These are phyloP conservation scores for Drosophila leonis DNA, from an alignment of 2,888 invertebrate species.

Conservation along the genomic window DNA sequence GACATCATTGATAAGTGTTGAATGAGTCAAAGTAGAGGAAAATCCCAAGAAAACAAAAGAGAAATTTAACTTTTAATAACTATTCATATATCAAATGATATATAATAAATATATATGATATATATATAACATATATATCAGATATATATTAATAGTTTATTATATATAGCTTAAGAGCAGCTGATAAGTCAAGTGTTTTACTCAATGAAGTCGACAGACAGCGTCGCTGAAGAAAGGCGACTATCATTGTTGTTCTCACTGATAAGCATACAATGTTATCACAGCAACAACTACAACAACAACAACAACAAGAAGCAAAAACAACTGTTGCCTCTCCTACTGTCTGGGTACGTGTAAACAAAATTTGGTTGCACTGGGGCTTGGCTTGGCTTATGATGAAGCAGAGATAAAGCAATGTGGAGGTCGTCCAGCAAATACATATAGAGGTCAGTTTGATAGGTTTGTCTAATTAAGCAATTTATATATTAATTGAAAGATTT, in stretches of 20 bases:
- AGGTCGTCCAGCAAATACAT: not conserved
- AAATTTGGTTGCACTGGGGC: constrained; percentile 15
- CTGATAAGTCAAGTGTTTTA: constrained; percentile 8
- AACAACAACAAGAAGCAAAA: not conserved
- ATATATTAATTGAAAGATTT: not conserved
- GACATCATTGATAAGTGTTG: constrained; percentile 8
- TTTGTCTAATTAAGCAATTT: not conserved
- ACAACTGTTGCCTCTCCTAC: constrained; percentile 5
- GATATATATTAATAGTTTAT: not conserved
- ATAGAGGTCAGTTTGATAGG: not conserved
- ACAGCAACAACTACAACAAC: constrained; percentile 7
- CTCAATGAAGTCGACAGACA: constrained; percentile 5
- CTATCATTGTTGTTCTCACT: not conserved
- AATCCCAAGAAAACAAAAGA: not conserved
- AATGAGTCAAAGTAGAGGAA: constrained; percentile 12
- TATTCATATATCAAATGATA: not conserved
- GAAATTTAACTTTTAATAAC: not conserved
- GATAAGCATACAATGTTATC: constrained; percentile 8
- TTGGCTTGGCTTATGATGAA: constrained; percentile 10
- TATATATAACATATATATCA: not conserved
- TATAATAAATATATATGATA: too few relatives aligned
- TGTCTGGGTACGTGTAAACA: constrained; percentile 33
- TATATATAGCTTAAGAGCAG: constrained; percentile 4
- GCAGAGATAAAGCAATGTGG: not conserved
- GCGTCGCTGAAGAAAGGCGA: constrained; percentile 1